Evolutionary conservation across 2,888 invertebrate species (phyloP).

Genomic region (Drosophila basisetae): DNA sequence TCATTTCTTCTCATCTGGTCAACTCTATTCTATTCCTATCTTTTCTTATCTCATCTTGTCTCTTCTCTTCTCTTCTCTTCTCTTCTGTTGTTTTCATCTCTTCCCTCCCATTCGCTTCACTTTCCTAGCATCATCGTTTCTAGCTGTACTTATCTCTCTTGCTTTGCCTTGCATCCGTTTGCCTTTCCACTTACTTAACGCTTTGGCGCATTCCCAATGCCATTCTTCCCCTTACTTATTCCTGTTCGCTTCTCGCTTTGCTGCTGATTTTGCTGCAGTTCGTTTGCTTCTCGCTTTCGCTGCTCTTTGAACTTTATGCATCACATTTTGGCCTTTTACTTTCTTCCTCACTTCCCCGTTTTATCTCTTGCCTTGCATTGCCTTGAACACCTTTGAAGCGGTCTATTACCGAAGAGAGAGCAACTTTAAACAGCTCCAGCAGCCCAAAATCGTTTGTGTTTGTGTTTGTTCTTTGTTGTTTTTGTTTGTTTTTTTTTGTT

Average conservation of each 20-base stretch:
- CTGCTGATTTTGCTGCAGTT: neutral
- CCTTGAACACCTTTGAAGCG: conserved; percentile 9
- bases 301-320: neutral
- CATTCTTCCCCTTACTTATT: neutral
- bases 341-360: neutral
- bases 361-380: neutral
- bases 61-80: neutral
- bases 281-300: neutral
- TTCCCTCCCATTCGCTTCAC: neutral
- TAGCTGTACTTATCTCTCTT: neutral
- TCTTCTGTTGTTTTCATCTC: neutral
- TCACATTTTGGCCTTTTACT: neutral
- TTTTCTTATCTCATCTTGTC: neutral
- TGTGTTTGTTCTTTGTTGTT: neutral
- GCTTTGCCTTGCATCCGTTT: neutral
- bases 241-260: neutral
- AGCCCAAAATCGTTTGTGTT: neutral
- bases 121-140: neutral
- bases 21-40: neutral
- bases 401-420: neutral
- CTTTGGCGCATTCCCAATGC: neutral
- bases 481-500: neutral
- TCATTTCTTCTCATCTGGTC: neutral
- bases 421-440: neutral
- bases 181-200: neutral